These are phyloP conservation scores for Heterodera filipjevi DNA, from an alignment of 2,888 invertebrate species.

Conservation along the genomic window DNA sequence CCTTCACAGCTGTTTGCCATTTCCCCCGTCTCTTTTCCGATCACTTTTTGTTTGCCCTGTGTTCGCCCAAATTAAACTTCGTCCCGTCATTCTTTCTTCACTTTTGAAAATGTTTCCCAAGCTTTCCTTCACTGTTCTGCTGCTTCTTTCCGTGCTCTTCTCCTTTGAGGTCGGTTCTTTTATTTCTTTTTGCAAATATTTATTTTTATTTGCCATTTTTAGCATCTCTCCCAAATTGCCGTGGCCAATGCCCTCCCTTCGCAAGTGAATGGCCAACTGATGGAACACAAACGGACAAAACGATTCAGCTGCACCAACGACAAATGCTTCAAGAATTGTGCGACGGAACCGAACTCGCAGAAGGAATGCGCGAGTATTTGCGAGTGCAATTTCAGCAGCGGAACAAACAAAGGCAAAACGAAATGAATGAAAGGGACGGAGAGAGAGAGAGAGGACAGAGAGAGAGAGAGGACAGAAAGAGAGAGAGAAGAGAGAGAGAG, in stretches of 20 bases:
- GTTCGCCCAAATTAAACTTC: neutral
- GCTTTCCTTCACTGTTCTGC: neutral
- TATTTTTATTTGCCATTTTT: neutral
- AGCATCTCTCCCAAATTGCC: neutral
- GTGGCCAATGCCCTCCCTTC: neutral
- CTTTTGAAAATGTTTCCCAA: neutral
- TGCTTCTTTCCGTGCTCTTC: neutral
- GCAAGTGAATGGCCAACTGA: neutral
- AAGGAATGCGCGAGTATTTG: conserved; percentile 13
- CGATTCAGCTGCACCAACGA: conserved; percentile 9
- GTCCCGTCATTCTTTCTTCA: neutral
- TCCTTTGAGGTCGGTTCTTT: neutral
- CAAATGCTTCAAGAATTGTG: conserved; percentile 9
- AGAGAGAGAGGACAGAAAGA: neutral
- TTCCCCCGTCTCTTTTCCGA: neutral
- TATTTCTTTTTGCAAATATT: neutral
- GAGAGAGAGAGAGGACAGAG: neutral
- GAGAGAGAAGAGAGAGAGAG: neutral
- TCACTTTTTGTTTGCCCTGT: neutral
- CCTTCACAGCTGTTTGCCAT: neutral
- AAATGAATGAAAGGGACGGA: neutral
- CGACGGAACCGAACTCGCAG: neutral
- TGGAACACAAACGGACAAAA: neutral
- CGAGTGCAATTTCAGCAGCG: conserved; percentile 5
- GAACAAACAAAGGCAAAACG: neutral